These are phyloP conservation scores for Calonectris borealis DNA, from an alignment of 2,113 vertebrate genomes.

Conservation along the genomic window DNA sequence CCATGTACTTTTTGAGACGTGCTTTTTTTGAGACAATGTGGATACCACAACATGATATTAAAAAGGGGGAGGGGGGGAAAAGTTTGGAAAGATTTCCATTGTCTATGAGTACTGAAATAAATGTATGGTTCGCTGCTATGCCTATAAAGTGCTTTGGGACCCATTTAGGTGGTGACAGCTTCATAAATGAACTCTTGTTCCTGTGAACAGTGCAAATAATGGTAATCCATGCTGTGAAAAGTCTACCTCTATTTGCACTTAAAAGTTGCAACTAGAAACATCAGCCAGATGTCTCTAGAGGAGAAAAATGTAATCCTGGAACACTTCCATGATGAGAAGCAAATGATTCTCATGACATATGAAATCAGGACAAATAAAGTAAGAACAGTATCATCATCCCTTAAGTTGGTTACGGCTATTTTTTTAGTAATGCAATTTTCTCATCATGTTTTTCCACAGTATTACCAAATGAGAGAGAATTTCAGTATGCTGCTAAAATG, in stretches of 20 bases:
- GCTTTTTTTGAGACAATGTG: neutral
- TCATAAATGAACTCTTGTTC: neutral
- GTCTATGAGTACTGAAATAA: neutral
- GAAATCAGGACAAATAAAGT: neutral
- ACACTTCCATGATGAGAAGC: neutral
- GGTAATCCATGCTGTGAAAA: neutral
- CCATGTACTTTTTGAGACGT: neutral
- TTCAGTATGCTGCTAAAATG: slow-evolving; percentile 84
- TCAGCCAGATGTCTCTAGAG: neutral
- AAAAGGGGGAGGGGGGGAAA: neutral
- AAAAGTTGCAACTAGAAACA: neutral
- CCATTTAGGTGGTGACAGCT: neutral
- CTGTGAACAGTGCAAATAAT: neutral
- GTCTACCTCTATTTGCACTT: neutral
- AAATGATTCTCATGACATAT: neutral
- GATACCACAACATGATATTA: neutral
- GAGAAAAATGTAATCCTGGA: neutral
- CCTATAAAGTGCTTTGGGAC: neutral
- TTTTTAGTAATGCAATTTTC: neutral
- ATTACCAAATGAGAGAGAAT: slow-evolving; percentile 81
- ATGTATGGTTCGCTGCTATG: neutral
- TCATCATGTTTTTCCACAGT: slow-evolving; percentile 70
- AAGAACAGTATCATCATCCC: neutral
- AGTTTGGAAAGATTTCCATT: neutral
- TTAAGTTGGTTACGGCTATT: neutral